Conservation (phyloP, 2,888 invertebrate genomes). For the Frankliniella fusca region DNA sequence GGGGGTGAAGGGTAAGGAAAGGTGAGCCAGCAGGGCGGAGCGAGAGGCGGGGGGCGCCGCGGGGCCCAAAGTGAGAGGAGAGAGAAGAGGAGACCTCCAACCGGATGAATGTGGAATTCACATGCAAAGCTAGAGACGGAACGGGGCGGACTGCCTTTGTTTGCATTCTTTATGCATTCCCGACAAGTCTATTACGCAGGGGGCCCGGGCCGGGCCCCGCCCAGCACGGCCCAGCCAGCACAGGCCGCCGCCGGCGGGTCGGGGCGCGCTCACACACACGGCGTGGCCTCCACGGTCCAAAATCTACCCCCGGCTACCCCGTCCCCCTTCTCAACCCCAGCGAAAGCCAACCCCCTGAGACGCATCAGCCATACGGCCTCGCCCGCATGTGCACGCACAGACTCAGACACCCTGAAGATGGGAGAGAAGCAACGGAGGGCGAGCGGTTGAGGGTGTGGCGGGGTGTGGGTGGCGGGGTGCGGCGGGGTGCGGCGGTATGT, state of each 20-base stretch:
- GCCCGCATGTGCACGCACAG: background rate
- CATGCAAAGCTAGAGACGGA: constrained; percentile 18
- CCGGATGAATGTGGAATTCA: constrained; percentile 20
- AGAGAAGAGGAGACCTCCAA: background rate
- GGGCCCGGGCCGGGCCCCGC: too few relatives aligned
- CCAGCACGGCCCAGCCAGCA: background rate
- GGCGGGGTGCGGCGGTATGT: background rate
- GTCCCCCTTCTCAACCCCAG: background rate
- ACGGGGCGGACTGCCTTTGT: background rate
- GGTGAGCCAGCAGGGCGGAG: background rate
- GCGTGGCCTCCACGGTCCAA: background rate
- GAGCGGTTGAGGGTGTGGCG: background rate
- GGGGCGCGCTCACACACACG: too few relatives aligned
- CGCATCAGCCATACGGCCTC: background rate
- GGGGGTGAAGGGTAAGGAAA: background rate
- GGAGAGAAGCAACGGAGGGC: background rate
- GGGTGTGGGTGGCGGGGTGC: background rate
- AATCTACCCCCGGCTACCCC: background rate
- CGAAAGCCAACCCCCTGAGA: background rate
- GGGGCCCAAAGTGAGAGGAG: background rate
- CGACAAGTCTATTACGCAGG: constrained; percentile 26
- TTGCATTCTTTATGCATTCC: constrained; percentile 26
- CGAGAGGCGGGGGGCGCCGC: background rate
- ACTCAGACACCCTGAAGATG: constrained; percentile 6
- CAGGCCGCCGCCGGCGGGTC: background rate